A percentile compares a stretch with the other conserved stretches of the same genome.
Conservation (phyloP, 2,888 invertebrate species). For the Lepas anatifera region DNA sequence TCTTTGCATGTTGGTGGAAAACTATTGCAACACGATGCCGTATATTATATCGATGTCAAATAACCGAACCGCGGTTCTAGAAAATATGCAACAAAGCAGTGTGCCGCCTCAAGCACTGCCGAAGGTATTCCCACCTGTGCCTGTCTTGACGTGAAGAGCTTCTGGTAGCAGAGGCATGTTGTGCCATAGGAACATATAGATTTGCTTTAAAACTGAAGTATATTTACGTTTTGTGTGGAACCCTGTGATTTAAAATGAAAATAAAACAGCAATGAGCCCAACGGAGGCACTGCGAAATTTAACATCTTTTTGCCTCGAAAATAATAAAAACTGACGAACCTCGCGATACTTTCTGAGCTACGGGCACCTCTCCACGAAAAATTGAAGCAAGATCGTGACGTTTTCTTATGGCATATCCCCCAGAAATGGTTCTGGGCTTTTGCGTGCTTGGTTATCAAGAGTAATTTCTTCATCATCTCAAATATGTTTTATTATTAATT, state of each 20-base stretch:
- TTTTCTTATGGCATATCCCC: too few relatives aligned
- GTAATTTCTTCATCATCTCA: too few relatives aligned
- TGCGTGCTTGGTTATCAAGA: too few relatives aligned
- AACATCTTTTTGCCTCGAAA: conserved; percentile 3
- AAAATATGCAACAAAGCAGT: too few relatives aligned
- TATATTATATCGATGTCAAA: too few relatives aligned
- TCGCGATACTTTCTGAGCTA: not conserved
- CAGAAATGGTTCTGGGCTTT: too few relatives aligned
- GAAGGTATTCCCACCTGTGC: not conserved
- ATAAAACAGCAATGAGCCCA: not conserved
- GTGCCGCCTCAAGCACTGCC: too few relatives aligned
- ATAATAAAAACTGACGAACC: not conserved
- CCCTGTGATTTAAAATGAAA: not conserved
- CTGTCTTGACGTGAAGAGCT: conserved; percentile 1
- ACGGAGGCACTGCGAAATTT: conserved; percentile 4
- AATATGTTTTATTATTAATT: too few relatives aligned
- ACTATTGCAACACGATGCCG: too few relatives aligned
- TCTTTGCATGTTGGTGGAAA: too few relatives aligned
- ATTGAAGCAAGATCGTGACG: too few relatives aligned
- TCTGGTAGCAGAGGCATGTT: not conserved
- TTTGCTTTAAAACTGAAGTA: not conserved
- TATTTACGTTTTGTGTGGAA: not conserved
- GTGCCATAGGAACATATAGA: not conserved
- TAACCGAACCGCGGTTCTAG: too few relatives aligned
- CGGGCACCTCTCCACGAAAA: not conserved